Conservation (phyloP, 2,797 vertebrate species). For the Hydrolagus colliei region DNA sequence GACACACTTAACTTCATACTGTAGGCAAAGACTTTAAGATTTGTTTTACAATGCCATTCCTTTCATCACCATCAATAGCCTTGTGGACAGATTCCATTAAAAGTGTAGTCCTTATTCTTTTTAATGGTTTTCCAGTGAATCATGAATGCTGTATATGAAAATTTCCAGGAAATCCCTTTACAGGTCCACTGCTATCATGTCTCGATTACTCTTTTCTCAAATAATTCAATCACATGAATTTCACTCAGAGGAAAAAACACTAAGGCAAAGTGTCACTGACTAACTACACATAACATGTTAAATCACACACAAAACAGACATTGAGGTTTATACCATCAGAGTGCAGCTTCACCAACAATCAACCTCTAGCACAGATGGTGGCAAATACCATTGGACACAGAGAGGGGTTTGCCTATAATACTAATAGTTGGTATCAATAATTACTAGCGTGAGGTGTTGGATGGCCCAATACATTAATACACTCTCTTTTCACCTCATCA, state of each 20-base stretch:
- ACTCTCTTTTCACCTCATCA: not conserved
- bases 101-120: not conserved
- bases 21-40: not conserved
- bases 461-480: not conserved
- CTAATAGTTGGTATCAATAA: not conserved
- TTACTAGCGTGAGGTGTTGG: not conserved
- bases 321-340: not conserved
- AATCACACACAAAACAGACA: not conserved
- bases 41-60: not conserved
- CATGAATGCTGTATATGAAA: not conserved
- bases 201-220: not conserved
- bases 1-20: not conserved
- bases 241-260: not conserved
- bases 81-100: not conserved
- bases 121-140: not conserved
- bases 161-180: too few species aligned
- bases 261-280: not conserved
- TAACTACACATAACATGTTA: not conserved
- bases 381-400: not conserved
- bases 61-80: not conserved
- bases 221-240: slow-evolving; percentile 3
- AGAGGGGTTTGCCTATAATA: not conserved
- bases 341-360: not conserved
- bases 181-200: not conserved
- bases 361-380: slow-evolving; percentile 5